Percentiles rank a stretch among this genome's conserved stretches.
Conservation (phyloP, 2,113 vertebrate species). For the Prietella phreatophila region DNA sequence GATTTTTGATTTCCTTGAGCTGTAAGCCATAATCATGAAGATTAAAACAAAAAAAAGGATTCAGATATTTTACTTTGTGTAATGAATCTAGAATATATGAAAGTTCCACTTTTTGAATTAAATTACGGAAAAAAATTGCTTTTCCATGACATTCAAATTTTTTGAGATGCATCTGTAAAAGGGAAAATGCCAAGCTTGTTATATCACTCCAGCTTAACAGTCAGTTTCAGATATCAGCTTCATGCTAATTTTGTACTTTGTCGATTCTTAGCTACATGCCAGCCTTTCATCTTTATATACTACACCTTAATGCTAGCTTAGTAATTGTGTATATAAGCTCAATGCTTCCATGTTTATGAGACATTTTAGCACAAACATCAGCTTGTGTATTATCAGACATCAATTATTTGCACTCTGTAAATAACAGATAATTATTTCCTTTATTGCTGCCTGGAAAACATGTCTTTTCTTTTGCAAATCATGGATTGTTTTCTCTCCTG, state of each 20-base stretch:
- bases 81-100: too few species aligned
- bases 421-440: too few species aligned
- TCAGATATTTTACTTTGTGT: too few species aligned
- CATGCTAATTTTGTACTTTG: background rate
- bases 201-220: background rate
- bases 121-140: too few species aligned
- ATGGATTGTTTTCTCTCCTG: background rate
- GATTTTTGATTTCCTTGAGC: too few species aligned
- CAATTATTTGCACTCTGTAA: background rate
- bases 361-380: background rate
- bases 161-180: background rate
- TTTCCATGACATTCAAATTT: too few species aligned
- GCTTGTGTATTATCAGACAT: background rate
- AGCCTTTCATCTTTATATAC: background rate
- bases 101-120: too few species aligned
- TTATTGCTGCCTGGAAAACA: background rate
- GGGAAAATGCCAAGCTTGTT: background rate
- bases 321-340: background rate
- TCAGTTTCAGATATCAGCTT: background rate
- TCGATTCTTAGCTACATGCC: background rate
- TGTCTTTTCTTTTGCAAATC: background rate
- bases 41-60: too few species aligned
- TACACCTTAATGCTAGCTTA: too few species aligned
- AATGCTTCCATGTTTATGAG: background rate
- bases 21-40: too few species aligned